phyloP scores from a whole-genome alignment of 2,888 invertebrate species.

The Aleiodes leptofemur region DNA sequence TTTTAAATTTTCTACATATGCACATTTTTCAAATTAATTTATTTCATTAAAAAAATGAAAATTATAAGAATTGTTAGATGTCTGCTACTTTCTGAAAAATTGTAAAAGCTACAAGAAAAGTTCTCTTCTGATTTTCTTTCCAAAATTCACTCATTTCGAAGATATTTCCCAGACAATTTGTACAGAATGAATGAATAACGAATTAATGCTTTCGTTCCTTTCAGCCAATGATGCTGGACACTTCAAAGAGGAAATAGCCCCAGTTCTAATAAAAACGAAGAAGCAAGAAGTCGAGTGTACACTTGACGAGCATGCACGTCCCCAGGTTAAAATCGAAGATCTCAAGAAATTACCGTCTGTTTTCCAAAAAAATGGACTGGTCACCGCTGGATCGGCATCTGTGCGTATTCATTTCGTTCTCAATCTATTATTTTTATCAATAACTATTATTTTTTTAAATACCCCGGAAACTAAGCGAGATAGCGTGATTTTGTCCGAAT shows the following conservation, averaged over 20 bases:
- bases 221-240: conserved; percentile 90
- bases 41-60: no score
- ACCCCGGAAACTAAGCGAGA: neutral
- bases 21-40: no score
- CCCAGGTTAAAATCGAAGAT: conserved; percentile 89
- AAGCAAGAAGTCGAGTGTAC: conserved; percentile 87
- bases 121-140: no score
- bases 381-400: conserved; percentile 96
- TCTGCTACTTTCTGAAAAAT: neutral
- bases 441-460: neutral
- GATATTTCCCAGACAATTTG: neutral
- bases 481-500: no score
- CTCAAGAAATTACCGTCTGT: conserved; percentile 91
- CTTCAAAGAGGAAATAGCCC: conserved; percentile 93
- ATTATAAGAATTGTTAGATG: neutral
- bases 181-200: neutral
- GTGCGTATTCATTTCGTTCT: conserved; percentile 77
- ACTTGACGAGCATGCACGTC: conserved; percentile 95
- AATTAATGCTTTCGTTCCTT: conserved; percentile 54
- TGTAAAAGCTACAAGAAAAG: neutral
- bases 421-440: neutral
- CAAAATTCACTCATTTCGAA: no score
- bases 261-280: conserved; percentile 89
- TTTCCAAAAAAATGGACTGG: conserved; percentile 95
- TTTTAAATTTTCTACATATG: no score